phyloP scores from a whole-genome alignment of 2,888 invertebrate genomes.

The Hypomecis punctinalis region DNA sequence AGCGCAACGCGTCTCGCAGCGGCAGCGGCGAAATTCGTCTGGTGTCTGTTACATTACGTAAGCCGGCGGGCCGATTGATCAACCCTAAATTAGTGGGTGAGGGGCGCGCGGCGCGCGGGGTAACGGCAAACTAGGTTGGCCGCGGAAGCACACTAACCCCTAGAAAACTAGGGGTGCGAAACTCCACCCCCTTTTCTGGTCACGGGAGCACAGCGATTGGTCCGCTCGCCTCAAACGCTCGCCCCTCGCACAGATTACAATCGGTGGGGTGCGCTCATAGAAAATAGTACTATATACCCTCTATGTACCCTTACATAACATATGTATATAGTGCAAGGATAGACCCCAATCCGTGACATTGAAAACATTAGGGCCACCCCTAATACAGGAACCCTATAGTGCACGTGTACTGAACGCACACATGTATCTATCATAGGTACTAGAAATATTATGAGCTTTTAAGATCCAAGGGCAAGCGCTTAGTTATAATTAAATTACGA shows the following conservation, averaged over 20 bases:
- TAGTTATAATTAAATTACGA: constrained; percentile 1
- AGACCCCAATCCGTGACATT: constrained; percentile 78
- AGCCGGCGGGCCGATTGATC: constrained; percentile 78
- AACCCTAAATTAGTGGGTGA: constrained; percentile 82
- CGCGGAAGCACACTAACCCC: constrained; percentile 85
- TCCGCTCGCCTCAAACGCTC: constrained; percentile 76
- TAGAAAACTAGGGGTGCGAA: constrained; percentile 86
- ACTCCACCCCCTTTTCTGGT: constrained; percentile 85
- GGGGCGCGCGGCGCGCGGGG: constrained; percentile 70
- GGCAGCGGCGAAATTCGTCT: constrained; percentile 55
- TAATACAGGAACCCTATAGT: constrained; percentile 14
- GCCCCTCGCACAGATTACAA: constrained; percentile 84
- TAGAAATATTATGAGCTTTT: background rate
- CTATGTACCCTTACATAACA: constrained; percentile 72
- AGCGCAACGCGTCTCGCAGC: constrained; percentile 23
- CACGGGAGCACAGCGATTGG: constrained; percentile 83
- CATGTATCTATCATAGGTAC: background rate
- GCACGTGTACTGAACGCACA: background rate
- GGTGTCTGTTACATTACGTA: constrained; percentile 77
- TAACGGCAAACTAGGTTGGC: constrained; percentile 83
- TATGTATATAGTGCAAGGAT: constrained; percentile 67
- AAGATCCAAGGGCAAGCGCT: constrained; percentile 2
- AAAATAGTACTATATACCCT: constrained; percentile 79
- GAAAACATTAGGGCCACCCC: constrained; percentile 58
- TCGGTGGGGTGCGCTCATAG: constrained; percentile 85